These are phyloP conservation scores for Agriopis aurantiaria DNA, from an alignment of 2,888 invertebrate species.

Conservation along the genomic window DNA sequence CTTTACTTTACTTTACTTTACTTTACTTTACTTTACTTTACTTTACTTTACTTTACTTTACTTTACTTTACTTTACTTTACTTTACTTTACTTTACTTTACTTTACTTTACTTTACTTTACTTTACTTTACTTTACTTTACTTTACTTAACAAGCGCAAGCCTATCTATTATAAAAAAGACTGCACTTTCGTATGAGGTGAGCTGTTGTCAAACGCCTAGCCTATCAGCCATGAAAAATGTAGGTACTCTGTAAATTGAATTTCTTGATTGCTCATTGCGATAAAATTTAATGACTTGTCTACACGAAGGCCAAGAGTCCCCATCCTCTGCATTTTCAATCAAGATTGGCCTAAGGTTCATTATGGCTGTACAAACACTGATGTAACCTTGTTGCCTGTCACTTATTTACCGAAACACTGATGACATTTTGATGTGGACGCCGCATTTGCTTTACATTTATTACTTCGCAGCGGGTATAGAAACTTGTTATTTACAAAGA, in stretches of 20 bases:
- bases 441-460: constrained; percentile 75
- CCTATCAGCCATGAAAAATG: too few species aligned
- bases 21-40: too few species aligned
- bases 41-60: too few species aligned
- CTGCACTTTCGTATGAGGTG: too few species aligned
- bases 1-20: too few species aligned
- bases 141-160: too few species aligned
- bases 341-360: constrained; percentile 24
- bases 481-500: constrained; percentile 61
- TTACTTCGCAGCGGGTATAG: constrained; percentile 78
- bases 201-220: too few species aligned
- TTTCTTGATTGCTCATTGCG: constrained; percentile 5
- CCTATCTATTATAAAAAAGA: too few species aligned
- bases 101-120: too few species aligned
- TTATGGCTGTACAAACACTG: constrained; percentile 26
- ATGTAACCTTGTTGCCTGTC: constrained; percentile 50
- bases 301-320: constrained; percentile 18
- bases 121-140: too few species aligned
- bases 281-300: constrained; percentile 21
- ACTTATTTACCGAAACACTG: constrained; percentile 75
- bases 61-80: too few species aligned
- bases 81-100: too few species aligned
- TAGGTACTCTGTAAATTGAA: constrained; percentile 4
- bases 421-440: constrained; percentile 82
- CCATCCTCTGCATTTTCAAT: constrained; percentile 11